Conservation (phyloP, 2,888 invertebrate species). For the Augiades crinisus region DNA sequence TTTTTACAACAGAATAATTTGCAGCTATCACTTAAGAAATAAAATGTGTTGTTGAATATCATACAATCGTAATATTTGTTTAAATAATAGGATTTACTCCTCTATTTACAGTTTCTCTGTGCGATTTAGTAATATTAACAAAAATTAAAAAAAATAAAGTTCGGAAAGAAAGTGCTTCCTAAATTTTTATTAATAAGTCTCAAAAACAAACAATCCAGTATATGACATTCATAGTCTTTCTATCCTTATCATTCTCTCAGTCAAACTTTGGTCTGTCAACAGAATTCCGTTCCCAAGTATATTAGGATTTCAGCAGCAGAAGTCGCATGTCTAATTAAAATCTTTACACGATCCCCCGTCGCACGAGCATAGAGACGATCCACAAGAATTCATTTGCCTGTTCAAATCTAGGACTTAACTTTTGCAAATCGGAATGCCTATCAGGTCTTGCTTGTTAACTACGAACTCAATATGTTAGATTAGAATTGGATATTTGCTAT, state of each 20-base stretch:
- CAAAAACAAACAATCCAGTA: too few relatives aligned
- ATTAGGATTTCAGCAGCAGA: constrained; percentile 1
- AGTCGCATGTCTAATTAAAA: constrained; percentile 21
- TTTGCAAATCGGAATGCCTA: background rate
- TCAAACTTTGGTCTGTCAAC: background rate
- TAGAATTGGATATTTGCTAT: background rate
- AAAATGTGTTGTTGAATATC: too few relatives aligned
- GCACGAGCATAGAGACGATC: constrained; percentile 6
- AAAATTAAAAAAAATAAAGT: too few relatives aligned
- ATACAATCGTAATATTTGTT: too few relatives aligned
- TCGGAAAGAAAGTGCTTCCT: too few relatives aligned
- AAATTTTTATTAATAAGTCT: too few relatives aligned
- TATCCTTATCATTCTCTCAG: background rate
- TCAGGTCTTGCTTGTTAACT: background rate
- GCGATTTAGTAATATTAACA: too few relatives aligned
- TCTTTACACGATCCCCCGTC: constrained; percentile 2
- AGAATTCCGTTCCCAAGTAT: background rate
- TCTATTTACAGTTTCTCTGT: too few relatives aligned
- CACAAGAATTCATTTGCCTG: constrained; percentile 13
- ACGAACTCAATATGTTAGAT: background rate
- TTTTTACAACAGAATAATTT: too few relatives aligned
- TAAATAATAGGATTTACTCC: too few relatives aligned
- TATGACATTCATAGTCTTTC: too few relatives aligned
- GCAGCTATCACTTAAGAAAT: too few relatives aligned
- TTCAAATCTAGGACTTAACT: background rate